Base-by-base conservation (phyloP, 2,797 vertebrate species). In the Tamandua tetradactyla region DNA sequence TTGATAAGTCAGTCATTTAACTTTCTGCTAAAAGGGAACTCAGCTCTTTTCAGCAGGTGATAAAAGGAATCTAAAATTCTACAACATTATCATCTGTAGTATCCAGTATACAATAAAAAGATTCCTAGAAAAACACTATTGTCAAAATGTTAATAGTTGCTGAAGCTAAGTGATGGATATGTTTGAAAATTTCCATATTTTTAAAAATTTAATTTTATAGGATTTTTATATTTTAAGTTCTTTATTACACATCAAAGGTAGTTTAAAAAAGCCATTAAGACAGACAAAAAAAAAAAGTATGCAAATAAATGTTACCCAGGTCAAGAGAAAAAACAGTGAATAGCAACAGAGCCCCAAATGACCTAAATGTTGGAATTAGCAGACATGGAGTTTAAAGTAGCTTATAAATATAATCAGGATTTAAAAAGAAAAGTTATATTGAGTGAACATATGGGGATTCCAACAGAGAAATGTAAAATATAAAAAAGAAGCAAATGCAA, bases 401-500 rank as follows among this genome's bases (percentile, higher is more conserved):
- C 59, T 61, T 75, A 68, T 27, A 35, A 82, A 82, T 47, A 47
- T 6, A 87, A 93, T 49, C 42, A 89, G 12, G 49, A 87, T 42
- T 69, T 61, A 66, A 47, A 85, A 57, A 49, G 61, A n/a, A 55
- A 44, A 49, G 44, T 74, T 44, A 82, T 44, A 78, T 0, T 59
- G 71, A 87, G 30, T 57, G 57, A 91, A 86, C 40, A 95, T 74
- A 93, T 52, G 69, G 40, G 30, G 20, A 82, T 59, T 18, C 8
- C 86, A 75, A 52, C 52, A 88, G 59, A 61, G 10, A 13, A 61
- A 61, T 25, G 64, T 18, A 74, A 85, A 89, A 82, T 47, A 85
- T 30, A 78, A 79, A 83, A 76, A 90, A 84, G 72, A 89, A 91
- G 20, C 32, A 87, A 82, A 91, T 40, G 66, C 72, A 91, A 87